Percentiles rank a stretch among this genome's conserved stretches.
These are phyloP conservation scores for Empidonax traillii DNA, from an alignment of 2,113 vertebrate genomes.

Conservation along the genomic window DNA sequence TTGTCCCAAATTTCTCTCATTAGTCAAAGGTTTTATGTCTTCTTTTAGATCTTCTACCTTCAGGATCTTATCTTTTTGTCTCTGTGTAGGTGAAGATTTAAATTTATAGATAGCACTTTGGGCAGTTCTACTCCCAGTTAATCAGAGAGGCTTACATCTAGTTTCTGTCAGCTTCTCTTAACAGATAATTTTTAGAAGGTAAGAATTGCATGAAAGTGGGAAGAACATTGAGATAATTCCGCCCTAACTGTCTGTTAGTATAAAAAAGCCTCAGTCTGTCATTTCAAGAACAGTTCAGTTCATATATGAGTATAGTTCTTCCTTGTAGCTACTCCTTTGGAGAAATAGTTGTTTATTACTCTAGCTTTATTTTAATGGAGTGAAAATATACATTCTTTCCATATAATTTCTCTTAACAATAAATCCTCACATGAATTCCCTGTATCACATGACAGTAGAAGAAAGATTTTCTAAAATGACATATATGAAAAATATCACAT, in stretches of 20 bases:
- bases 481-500: not conserved
- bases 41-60: not conserved
- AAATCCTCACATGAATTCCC: not conserved
- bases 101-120: not conserved
- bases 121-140: not conserved
- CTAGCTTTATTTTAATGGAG: not conserved
- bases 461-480: not conserved
- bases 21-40: not conserved
- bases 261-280: not conserved
- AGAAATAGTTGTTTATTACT: not conserved
- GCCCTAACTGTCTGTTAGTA: not conserved
- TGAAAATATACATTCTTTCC: not conserved
- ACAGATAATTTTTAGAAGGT: not conserved
- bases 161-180: not conserved
- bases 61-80: not conserved
- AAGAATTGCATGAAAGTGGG: not conserved
- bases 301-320: not conserved
- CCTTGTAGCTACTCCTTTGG: not conserved
- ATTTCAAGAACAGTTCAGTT: not conserved
- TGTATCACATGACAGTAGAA: accelerated
- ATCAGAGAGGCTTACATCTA: not conserved
- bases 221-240: not conserved
- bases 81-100: not conserved
- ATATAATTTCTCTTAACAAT: not conserved
- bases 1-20: not conserved